phyloP scores from a whole-genome alignment of 2,888 invertebrate genomes.

The Autographa pulchrina region DNA sequence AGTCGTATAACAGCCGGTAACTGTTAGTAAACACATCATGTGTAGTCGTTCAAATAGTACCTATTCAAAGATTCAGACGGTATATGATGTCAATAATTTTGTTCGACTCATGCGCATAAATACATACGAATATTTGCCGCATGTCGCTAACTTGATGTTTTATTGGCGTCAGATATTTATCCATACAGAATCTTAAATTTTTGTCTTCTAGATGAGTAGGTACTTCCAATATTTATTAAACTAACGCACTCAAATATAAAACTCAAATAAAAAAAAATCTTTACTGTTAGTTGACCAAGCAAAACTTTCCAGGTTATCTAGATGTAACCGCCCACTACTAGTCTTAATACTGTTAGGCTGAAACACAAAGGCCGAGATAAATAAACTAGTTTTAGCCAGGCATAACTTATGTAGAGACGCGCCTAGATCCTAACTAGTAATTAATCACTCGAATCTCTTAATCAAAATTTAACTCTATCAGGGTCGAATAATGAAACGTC shows the following conservation, averaged over 20 bases:
- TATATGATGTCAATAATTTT: conserved; percentile 1
- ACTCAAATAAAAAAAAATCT: neutral
- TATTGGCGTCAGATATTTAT: neutral
- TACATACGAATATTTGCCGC: conserved; percentile 10
- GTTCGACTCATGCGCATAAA: conserved; percentile 40
- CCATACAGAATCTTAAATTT: neutral
- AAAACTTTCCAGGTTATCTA: conserved; percentile 1
- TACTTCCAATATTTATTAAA: no score
- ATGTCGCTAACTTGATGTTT: neutral
- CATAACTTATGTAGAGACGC: neutral
- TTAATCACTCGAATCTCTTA: neutral
- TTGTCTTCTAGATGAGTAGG: neutral
- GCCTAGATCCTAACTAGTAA: neutral
- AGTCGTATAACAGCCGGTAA: conserved; percentile 5
- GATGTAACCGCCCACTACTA: conserved; percentile 4
- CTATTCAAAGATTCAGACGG: conserved; percentile 1
- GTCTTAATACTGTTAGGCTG: neutral
- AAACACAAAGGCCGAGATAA: neutral
- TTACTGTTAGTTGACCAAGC: neutral
- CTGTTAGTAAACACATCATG: conserved; percentile 8
- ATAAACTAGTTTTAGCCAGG: neutral
- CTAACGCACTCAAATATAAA: neutral
- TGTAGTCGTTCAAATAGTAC: conserved; percentile 3
- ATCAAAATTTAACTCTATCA: no score
- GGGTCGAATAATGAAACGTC: no score